Evolutionary conservation across 2,113 vertebrate species (phyloP).

Genomic region (Drymodes brunneopygia): DNA sequence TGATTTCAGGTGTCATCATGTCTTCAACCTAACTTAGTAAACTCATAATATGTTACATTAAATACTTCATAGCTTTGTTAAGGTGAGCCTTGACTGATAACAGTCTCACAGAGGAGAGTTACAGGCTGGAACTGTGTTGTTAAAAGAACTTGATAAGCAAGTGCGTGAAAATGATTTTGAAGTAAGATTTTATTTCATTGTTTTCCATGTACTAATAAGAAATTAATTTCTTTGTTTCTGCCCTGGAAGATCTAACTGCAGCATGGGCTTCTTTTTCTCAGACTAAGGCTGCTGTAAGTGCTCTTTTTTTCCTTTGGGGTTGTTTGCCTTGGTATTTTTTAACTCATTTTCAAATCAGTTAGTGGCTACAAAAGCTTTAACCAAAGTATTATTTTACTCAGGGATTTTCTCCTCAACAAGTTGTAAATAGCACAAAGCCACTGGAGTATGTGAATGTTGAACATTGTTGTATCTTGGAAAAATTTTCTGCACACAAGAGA

Average conservation of each 20-base stretch:
- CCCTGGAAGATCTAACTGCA: constrained; percentile 75
- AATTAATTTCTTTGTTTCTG: constrained; percentile 1
- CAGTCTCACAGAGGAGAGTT: background rate
- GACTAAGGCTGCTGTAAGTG: constrained; percentile 93
- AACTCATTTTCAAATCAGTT: background rate
- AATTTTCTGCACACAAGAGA: background rate
- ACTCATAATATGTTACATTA: background rate
- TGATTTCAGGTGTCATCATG: background rate
- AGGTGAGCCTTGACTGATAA: background rate
- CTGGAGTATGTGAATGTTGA: background rate
- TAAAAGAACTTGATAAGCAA: background rate
- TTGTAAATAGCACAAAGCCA: background rate
- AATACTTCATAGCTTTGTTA: background rate
- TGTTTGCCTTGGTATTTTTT: background rate
- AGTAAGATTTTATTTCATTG: background rate
- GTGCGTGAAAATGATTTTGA: background rate
- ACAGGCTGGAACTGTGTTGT: background rate
- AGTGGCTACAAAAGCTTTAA: background rate
- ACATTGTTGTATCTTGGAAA: background rate
- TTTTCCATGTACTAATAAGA: constrained; percentile 16
- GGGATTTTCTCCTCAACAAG: background rate
- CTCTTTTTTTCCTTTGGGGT: background rate
- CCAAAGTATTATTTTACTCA: background rate
- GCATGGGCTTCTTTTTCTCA: constrained; percentile 84
- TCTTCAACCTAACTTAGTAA: background rate